Conservation (phyloP, 64 coral and sea anemone genomes). For the Dendronephthya gigantea region DNA sequence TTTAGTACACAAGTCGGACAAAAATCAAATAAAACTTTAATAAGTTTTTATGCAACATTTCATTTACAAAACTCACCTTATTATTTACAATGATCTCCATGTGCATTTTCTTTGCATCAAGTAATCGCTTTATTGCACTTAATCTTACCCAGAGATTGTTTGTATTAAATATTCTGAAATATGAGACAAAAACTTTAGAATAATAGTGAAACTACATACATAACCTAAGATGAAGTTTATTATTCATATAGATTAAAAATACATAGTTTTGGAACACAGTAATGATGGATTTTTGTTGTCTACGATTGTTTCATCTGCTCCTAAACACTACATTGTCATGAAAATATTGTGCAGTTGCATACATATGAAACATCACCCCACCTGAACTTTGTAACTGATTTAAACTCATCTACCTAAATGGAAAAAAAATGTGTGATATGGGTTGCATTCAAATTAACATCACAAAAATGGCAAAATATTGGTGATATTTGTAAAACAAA, state of each 20-base stretch:
- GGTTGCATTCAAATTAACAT: too few relatives aligned
- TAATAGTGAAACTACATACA: background rate
- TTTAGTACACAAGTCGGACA: too few relatives aligned
- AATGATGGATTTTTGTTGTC: too few relatives aligned
- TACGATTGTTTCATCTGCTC: too few relatives aligned
- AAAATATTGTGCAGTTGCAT: background rate
- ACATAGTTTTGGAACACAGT: too few relatives aligned
- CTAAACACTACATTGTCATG: too few relatives aligned
- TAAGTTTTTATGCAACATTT: too few relatives aligned
- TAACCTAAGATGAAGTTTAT: too few relatives aligned
- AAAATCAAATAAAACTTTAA: background rate
- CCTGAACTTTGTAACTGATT: conserved; percentile 94
- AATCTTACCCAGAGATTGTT: conserved; percentile 97
- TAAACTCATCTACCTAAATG: conserved; percentile 88
- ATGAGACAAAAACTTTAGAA: background rate
- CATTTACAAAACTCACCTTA: conserved; percentile 57
- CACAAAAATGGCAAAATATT: too few relatives aligned
- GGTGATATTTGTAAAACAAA: background rate
- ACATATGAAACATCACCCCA: conserved; percentile 3
- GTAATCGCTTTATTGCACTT: conserved; percentile 50
- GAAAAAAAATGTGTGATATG: background rate
- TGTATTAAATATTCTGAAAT: conserved; percentile 89
- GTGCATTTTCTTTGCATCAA: conserved; percentile 49
- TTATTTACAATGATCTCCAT: conserved; percentile 99
- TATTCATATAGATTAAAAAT: too few relatives aligned